phyloP scores from a whole-genome alignment of 2,113 vertebrate genomes.

The Ivindomyrus marchei region DNA sequence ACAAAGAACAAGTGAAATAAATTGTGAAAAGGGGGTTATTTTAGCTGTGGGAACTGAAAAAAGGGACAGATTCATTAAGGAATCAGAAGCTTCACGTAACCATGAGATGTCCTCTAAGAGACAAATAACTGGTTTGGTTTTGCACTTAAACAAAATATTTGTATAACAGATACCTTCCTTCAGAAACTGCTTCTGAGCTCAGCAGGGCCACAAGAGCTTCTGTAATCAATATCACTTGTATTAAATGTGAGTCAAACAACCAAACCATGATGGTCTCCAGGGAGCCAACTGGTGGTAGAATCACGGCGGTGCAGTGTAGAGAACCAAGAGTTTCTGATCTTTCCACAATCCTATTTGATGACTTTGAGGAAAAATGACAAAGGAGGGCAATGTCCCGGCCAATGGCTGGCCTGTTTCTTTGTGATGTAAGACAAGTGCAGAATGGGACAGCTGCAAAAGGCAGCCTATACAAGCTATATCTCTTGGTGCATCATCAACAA shows the following conservation, averaged over 20 bases:
- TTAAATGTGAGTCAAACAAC: not conserved
- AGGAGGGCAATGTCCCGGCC: not conserved
- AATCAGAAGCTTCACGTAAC: slow-evolving; percentile 13
- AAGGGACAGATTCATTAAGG: slow-evolving; percentile 15
- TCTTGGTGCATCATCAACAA: not conserved
- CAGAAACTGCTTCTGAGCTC: not conserved
- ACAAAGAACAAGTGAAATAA: slow-evolving; percentile 24
- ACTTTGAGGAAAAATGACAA: not conserved
- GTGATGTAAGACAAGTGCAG: not conserved
- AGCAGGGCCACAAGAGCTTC: not conserved
- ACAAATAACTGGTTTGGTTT: slow-evolving; percentile 12
- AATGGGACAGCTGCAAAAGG: not conserved
- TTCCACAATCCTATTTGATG: not conserved
- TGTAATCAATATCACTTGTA: not conserved
- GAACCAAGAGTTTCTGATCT: no score
- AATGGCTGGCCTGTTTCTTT: not conserved
- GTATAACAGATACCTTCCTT: not conserved
- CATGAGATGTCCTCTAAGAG: not conserved
- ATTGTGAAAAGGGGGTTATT: slow-evolving; percentile 16
- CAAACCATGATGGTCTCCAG: not conserved
- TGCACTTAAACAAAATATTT: slow-evolving; percentile 5
- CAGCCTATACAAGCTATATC: not conserved
- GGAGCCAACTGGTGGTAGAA: not conserved
- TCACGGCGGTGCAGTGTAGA: not conserved
- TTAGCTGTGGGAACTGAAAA: slow-evolving; percentile 1